Base-by-base conservation (phyloP, 1,140 invertebrate species). In the Drosophila albomicans region DNA sequence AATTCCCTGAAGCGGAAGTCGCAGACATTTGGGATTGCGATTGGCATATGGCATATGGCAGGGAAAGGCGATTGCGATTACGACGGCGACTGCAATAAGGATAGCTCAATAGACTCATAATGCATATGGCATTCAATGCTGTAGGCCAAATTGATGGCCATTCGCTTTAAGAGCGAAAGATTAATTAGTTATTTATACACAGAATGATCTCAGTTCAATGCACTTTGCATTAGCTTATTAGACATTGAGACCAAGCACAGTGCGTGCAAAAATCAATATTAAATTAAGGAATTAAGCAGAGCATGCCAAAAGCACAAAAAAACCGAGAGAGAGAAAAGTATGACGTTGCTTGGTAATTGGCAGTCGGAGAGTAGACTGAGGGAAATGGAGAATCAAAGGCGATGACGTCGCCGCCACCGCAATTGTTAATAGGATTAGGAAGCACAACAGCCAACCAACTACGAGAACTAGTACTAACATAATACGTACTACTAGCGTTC, bases 371-470 rank as follows among this genome's bases (percentile, higher is more conserved):
- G 0, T 32, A 35, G 3, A 54, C 13, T 3, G 11, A 13, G 3
- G 52, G n/a, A 11, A 38, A 2, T 3, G n/a, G 5, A n/a, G 58
- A 69, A 64, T 28, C 84, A 71, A 67, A 67, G 66, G 46, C 61
- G 70, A 68, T 74, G 69, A 74, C 78, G 70, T 80, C 68, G 76
- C 80, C 68, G 76, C 61, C 63, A 63, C 66, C 79, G 77, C 77
- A 77, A 88, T 88, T 88, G 80, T 84, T 87, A 87, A 87, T 87
- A 87, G 84, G 84, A 87, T 87, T 87, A 87, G 77, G 80, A 84
- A 84, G 85, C 84, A 85, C 77, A 79, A 74, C 61, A 71, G 46
- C 56, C 63, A 81, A 75, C 76, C 62, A 25, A 25, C 20, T 25
- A 25, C 20, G 20, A 25, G 20, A 25, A 81, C 62, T 65, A 66